Evolutionary conservation across 1,140 invertebrate genomes (phyloP), one percentile per base, ranked within the genome.

Genomic region (Pissodes strobi): DNA sequence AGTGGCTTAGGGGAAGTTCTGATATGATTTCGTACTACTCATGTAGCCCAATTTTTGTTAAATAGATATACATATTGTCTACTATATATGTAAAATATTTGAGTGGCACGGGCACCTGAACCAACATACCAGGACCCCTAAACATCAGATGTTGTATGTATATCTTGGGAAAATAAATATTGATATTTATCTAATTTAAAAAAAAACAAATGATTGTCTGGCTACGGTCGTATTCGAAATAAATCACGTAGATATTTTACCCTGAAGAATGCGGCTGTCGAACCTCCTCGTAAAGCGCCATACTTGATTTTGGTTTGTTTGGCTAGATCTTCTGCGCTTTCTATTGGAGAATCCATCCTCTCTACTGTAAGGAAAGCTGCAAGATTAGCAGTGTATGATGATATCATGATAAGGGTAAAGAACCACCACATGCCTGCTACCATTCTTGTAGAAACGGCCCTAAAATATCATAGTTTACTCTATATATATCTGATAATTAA

Each of bases 301-400:
- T 99, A 99, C 79, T 96, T 94, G 68, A 99, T 97, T 82, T 94
- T 92, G 0, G 93, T 95, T 79, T 99, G 96, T 78, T 95, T 95
- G 6, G 95, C 93, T 43, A 99, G 82, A 81, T 98, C 97, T 78
- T 98, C 95, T 0, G 94, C 93, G 72, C 89, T 93, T 78, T 97
- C 92, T 53, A 99, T 99, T 4, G 95, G 94, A 0, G 94, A 94
- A 76, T 97, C 92, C 89, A 98, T 94, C 68, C 94, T 83, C 77
- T 98, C 95, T 2, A 98, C 95, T 0, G 96, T 99, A 3, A 99
- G 80, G 80, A 99, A 98, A 21, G 97, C 95, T 17, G 97, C 97
- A 70, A 98, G 83, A 79, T 98, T 98, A 25, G 96, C 96, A 19
- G 96, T 99, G 80, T 98, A 98, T 0, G 95, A 98, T 12, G 95